Evolutionary conservation across 2,888 invertebrate species (phyloP).

Genomic region (Eledona agricola): DNA sequence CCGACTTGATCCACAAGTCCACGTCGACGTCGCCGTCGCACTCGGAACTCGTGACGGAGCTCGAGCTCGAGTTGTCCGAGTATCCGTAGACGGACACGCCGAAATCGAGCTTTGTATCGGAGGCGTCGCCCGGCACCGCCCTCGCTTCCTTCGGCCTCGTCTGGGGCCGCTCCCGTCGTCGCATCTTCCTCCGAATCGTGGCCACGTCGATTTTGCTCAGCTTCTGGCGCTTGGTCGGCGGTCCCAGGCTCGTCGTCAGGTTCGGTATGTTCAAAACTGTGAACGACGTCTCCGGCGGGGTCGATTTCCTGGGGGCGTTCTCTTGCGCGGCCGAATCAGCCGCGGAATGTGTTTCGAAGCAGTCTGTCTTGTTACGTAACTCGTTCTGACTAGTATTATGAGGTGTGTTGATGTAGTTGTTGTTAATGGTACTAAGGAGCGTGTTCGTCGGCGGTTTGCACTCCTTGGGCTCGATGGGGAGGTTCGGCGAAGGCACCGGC

Average conservation of each 20-base stretch:
- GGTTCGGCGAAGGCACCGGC: conserved; percentile 59
- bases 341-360: conserved; percentile 45
- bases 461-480: conserved; percentile 54
- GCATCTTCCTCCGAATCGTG: conserved; percentile 54
- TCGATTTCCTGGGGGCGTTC: conserved; percentile 4
- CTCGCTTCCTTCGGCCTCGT: conserved; percentile 24
- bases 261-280: conserved; percentile 60
- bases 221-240: conserved; percentile 52
- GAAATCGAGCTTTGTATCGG: conserved; percentile 45
- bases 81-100: conserved; percentile 56
- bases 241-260: conserved; percentile 44
- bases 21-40: conserved; percentile 62
- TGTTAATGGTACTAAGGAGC: conserved; percentile 56
- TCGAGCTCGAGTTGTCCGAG: conserved; percentile 60
- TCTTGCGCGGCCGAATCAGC: conserved; percentile 21
- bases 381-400: conserved; percentile 54
- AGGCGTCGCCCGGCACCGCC: conserved; percentile 3
- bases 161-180: conserved; percentile 42
- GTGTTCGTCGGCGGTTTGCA: conserved; percentile 48
- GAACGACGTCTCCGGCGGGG: conserved; percentile 37
- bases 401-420: conserved; percentile 54
- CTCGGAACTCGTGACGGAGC: conserved; percentile 65
- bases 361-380: conserved; percentile 42
- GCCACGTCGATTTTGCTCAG: conserved; percentile 62
- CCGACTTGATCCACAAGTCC: conserved; percentile 67